Evolutionary conservation across 2,888 invertebrate species (phyloP).

Genomic region (Allolobophora icterica): DNA sequence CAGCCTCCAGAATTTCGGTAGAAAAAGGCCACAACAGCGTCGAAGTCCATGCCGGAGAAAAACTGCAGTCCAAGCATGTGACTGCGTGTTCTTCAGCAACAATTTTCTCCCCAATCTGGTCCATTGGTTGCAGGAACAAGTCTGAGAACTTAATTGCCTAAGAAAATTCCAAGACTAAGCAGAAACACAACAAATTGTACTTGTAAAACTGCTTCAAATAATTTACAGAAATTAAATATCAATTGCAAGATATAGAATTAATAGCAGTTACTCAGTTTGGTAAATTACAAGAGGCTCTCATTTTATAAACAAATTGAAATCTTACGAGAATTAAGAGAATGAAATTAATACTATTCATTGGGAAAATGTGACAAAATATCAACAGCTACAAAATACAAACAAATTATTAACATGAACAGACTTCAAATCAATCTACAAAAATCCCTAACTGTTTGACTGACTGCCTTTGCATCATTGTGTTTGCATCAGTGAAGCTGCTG

Average conservation of each 20-base stretch:
- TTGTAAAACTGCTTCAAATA: background rate
- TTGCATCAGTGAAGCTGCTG: background rate
- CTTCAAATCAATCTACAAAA: background rate
- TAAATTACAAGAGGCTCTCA: background rate
- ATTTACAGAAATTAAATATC: conserved; percentile 17
- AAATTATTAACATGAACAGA: background rate
- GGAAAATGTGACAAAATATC: background rate
- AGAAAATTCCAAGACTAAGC: background rate
- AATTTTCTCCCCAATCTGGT: too few species aligned
- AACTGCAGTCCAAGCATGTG: too few species aligned
- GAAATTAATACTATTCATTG: background rate
- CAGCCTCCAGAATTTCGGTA: too few species aligned
- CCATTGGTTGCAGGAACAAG: too few species aligned
- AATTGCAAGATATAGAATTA: background rate
- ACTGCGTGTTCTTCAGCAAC: too few species aligned
- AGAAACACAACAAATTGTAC: background rate
- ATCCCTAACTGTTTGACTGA: background rate
- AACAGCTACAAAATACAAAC: background rate
- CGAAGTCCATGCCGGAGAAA: too few species aligned
- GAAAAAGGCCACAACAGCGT: too few species aligned
- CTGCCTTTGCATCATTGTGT: background rate
- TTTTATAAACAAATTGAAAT: background rate
- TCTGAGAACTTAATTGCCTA: too few species aligned
- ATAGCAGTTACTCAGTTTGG: background rate
- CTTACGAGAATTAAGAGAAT: background rate